Percentiles rank a stretch among this genome's conserved stretches.
Evolutionary conservation across 2,888 invertebrate genomes (phyloP).

Genomic region (Oscheius myriophilus): DNA sequence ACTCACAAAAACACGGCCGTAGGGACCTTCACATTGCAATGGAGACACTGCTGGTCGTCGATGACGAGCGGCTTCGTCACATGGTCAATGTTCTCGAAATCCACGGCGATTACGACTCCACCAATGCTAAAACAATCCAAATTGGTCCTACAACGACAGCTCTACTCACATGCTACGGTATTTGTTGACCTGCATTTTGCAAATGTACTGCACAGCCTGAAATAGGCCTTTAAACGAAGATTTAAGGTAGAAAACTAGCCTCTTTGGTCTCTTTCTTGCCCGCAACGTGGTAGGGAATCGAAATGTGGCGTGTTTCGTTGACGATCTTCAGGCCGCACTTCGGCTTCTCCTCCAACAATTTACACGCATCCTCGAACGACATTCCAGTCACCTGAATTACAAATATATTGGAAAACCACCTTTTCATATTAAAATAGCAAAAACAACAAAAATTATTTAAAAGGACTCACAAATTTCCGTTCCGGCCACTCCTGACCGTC

Average conservation of each 20-base stretch:
- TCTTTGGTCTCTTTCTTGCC: conserved; percentile 3
- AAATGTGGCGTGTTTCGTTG: conserved; percentile 23
- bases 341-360: conserved; percentile 16
- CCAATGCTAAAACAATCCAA: conserved; percentile 11
- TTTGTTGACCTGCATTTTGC: conserved; percentile 5
- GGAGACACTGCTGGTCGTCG: conserved; percentile 26
- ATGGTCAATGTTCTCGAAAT: conserved; percentile 5
- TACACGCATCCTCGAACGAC: conserved; percentile 14
- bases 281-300: conserved; percentile 19
- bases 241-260: neutral
- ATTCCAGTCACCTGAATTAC: conserved; percentile 17
- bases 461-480: neutral
- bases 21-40: conserved; percentile 6
- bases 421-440: too few species aligned
- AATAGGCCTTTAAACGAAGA: too few species aligned
- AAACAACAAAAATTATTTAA: too few species aligned
- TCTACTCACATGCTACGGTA: conserved; percentile 22
- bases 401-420: neutral
- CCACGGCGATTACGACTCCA: conserved; percentile 25
- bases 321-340: conserved; percentile 21
- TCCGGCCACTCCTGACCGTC: neutral
- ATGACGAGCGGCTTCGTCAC: conserved; percentile 19
- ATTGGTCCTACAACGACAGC: neutral
- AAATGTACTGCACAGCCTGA: conserved; percentile 14
- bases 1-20: conserved; percentile 20